These are phyloP conservation scores for Lutjanus argentimaculatus DNA, from an alignment of 2,797 vertebrate genomes.

Conservation along the genomic window DNA sequence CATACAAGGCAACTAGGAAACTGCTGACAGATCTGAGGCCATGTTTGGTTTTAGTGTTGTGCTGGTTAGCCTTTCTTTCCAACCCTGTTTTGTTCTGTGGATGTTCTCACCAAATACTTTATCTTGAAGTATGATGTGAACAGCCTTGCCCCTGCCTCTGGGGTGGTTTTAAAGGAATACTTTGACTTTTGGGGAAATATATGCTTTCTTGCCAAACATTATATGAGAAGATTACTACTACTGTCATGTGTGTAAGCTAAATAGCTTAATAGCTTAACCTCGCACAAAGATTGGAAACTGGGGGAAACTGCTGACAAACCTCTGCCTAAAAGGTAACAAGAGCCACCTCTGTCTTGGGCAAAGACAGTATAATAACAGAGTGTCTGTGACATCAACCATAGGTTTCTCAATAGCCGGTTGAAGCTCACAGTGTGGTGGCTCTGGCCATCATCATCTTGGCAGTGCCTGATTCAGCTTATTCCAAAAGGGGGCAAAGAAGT, in stretches of 20 bases:
- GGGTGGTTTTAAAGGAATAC: constrained; percentile 3
- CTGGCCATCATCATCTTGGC: too few relatives aligned
- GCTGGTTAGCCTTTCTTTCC: neutral
- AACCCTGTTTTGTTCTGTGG: neutral
- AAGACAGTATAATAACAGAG: too few relatives aligned
- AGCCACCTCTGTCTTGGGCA: neutral
- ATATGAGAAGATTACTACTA: neutral
- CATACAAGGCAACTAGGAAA: constrained; percentile 6
- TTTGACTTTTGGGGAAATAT: constrained; percentile 22
- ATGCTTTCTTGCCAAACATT: neutral
- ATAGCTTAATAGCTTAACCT: neutral
- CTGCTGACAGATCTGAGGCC: constrained; percentile 50
- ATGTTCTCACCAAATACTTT: constrained; percentile 14
- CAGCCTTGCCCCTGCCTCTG: constrained; percentile 11
- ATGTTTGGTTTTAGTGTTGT: constrained; percentile 15
- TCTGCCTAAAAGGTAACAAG: neutral
- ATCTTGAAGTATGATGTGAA: neutral
- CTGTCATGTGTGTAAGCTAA: neutral
- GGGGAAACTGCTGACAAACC: neutral
- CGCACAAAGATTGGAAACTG: neutral
- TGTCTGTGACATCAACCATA: too few relatives aligned
- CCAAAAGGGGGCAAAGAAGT: too few relatives aligned
- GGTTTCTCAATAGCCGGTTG: too few relatives aligned
- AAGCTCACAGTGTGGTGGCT: too few relatives aligned
- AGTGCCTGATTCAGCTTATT: too few relatives aligned